Evolutionary conservation across 2,113 vertebrate genomes (phyloP), one percentile per base, ranked within the genome.

Genomic region (Smithornis capensis): DNA sequence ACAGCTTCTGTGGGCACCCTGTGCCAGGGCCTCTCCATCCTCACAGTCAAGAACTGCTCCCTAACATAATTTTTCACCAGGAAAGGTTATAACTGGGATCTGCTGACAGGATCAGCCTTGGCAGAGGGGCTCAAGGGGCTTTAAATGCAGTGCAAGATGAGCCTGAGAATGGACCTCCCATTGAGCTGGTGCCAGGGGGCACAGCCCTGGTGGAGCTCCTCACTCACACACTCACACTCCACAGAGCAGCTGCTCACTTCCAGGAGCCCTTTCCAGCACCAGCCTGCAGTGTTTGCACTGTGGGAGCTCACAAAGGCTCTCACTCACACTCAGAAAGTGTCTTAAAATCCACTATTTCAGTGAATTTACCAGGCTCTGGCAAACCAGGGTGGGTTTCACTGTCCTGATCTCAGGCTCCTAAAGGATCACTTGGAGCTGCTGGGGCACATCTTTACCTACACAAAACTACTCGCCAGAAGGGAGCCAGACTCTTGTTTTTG

Each of bases 371-470:
- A 40, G 25, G 33, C n/a, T 37, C 59, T 67, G 64, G 64, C 62
- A 82, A 59, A 74, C 16, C 63, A 53, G 1, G 0, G 89, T 73
- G 81, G 33, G 47, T 96, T 87, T 94, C 55, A 75, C 65, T 86
- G 88, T 63, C 69, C 91, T 88, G 38, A 29, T 13, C 8, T 75
- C 70, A 92, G 68, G 85, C 86, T 93, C 71, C 40, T 2, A 24
- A 49, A 85, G 82, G 82, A 83, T 70, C 87, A 74, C 73, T 89
- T 14, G 29, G 68, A 87, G 37, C 38, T 96, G 94, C 81, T 55
- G 57, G 59, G 89, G 89, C 35, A 27, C 1, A 1, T 35, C 87
- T 95, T 95, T 93, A 78, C 68, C 64, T 63, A 74, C 81, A 76
- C 68, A 94, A 92, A 95, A 93, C 70, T 22, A 14, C 83, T 38